Evolutionary conservation across 2,113 vertebrate genomes (phyloP).

Genomic region (Lepus timidus): DNA sequence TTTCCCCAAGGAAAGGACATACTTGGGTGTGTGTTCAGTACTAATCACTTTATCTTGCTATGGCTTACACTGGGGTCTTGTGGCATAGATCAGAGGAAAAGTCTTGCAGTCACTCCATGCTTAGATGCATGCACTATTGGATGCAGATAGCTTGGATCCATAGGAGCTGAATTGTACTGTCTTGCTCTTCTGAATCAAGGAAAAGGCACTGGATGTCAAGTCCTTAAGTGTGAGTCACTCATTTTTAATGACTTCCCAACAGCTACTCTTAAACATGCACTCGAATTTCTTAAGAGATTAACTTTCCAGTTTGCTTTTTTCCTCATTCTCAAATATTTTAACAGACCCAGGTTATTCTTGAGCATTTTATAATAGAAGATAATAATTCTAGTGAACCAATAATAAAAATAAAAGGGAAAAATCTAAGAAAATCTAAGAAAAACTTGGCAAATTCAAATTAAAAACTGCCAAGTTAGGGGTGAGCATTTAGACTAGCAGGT

Average conservation of each 20-base stretch:
- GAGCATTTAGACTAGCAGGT: too few species aligned
- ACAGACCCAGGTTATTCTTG: neutral
- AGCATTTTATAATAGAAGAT: neutral
- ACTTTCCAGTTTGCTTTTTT: neutral
- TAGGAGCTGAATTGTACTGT: neutral
- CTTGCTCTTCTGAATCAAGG: neutral
- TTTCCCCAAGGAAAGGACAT: neutral
- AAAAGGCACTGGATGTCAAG: neutral
- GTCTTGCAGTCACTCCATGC: neutral
- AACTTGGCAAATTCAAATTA: neutral
- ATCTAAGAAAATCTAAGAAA: neutral
- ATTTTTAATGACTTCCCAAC: slow-evolving; percentile 17
- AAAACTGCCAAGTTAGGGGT: neutral
- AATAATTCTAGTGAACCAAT: neutral
- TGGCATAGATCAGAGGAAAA: neutral
- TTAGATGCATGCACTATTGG: neutral
- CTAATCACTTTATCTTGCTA: neutral
- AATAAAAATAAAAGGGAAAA: neutral
- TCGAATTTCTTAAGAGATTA: neutral
- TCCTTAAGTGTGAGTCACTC: neutral
- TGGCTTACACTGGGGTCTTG: neutral
- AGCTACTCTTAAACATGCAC: slow-evolving; percentile 14
- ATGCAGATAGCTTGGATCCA: neutral
- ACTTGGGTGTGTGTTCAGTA: neutral
- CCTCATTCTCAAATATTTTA: neutral